Percentiles rank a stretch among this genome's conserved stretches.
phyloP scores from a whole-genome alignment of 2,113 vertebrate genomes.

The Zeus faber region DNA sequence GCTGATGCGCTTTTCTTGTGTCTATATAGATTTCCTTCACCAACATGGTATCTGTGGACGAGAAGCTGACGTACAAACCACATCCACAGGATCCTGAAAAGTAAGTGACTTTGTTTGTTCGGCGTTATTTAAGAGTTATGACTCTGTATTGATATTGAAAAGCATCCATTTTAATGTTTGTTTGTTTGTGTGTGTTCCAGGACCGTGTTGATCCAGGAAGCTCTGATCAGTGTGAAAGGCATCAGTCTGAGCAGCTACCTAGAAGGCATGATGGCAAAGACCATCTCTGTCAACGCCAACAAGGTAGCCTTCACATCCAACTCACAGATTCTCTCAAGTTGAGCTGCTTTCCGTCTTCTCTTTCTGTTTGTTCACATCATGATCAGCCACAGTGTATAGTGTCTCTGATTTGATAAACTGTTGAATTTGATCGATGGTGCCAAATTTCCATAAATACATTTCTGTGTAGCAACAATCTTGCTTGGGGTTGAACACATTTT shows the following conservation, averaged over 20 bases:
- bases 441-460: neutral
- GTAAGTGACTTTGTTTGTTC: conserved; percentile 61
- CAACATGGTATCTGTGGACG: conserved; percentile 95
- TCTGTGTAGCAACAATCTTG: no score
- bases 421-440: neutral
- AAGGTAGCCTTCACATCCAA: conserved; percentile 75
- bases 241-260: conserved; percentile 94
- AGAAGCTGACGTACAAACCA: conserved; percentile 91
- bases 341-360: neutral
- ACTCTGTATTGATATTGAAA: neutral
- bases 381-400: neutral
- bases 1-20: no score
- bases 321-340: neutral
- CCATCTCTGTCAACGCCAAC: conserved; percentile 89
- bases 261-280: conserved; percentile 93
- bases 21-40: conserved; percentile 90
- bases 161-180: no score
- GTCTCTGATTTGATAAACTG: neutral
- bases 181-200: conserved; percentile 58
- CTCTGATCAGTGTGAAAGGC: conserved; percentile 94
- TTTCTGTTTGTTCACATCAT: neutral
- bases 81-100: conserved; percentile 89
- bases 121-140: no score
- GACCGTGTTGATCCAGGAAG: conserved; percentile 93
- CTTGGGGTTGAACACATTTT: no score